Evolutionary conservation across 2,888 invertebrate genomes (phyloP).

Genomic region (Drosophila rellima): DNA sequence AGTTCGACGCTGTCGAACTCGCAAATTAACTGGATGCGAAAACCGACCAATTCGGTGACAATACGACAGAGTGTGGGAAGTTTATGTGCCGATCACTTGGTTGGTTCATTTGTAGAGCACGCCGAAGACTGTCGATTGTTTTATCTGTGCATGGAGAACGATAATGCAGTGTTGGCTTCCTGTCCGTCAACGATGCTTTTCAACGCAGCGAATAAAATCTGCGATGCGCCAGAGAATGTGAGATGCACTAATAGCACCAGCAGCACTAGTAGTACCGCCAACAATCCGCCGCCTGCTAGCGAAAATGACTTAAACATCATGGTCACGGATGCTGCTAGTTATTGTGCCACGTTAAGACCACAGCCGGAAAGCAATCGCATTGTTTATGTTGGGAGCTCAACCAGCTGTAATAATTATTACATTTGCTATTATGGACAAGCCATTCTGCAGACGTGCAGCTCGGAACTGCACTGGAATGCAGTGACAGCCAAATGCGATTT

Average conservation of each 20-base stretch:
- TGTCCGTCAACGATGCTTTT: slow-evolving; percentile 84
- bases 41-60: slow-evolving; percentile 73
- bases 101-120: slow-evolving; percentile 81
- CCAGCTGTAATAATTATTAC: slow-evolving; percentile 81
- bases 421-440: slow-evolving; percentile 85
- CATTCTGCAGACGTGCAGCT: slow-evolving; percentile 80
- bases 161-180: slow-evolving; percentile 75
- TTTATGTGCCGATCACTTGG: slow-evolving; percentile 67
- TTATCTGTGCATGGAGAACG: slow-evolving; percentile 79
- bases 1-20: slow-evolving; percentile 5
- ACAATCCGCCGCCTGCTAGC: slow-evolving; percentile 5
- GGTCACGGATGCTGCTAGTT: slow-evolving; percentile 61
- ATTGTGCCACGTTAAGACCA: slow-evolving; percentile 59
- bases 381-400: slow-evolving; percentile 77
- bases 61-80: slow-evolving; percentile 59
- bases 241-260: slow-evolving; percentile 56
- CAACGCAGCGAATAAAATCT: slow-evolving; percentile 81
- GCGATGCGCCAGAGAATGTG: slow-evolving; percentile 79
- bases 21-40: slow-evolving; percentile 40
- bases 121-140: slow-evolving; percentile 80
- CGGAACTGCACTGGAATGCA: slow-evolving; percentile 83
- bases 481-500: slow-evolving; percentile 82
- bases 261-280: background rate
- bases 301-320: slow-evolving; percentile 46
- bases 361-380: slow-evolving; percentile 65